These are phyloP conservation scores for Nicator chloris DNA, from an alignment of 2,113 vertebrate species.

Conservation along the genomic window DNA sequence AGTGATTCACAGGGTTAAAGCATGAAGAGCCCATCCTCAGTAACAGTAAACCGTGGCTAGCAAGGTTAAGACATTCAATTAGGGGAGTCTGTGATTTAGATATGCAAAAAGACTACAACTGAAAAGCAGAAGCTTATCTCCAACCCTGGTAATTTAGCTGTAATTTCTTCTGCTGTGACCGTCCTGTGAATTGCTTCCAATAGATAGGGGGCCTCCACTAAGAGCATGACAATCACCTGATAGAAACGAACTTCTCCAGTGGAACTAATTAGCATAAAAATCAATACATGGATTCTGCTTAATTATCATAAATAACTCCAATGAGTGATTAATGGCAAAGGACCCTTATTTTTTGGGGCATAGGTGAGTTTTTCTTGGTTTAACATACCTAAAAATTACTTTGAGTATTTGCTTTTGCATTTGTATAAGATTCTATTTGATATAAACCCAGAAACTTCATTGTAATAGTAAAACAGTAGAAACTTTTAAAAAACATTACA, in stretches of 20 bases:
- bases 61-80: neutral
- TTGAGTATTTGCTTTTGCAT: neutral
- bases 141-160: neutral
- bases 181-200: neutral
- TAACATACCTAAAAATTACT: neutral
- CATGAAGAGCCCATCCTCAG: neutral
- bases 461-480: neutral
- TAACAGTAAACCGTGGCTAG: neutral
- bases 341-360: neutral
- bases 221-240: neutral
- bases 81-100: neutral
- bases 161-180: neutral
- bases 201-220: neutral
- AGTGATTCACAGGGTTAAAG: neutral
- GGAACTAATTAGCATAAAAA: neutral
- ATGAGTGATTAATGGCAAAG: neutral
- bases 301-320: neutral
- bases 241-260: neutral
- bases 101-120: neutral
- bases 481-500: neutral
- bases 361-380: neutral
- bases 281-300: neutral
- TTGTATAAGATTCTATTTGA: neutral
- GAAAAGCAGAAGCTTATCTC: conserved; percentile 2
- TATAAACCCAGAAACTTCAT: neutral